Evolutionary conservation across 1,140 invertebrate species (phyloP).

Genomic region (Ostrea edulis): DNA sequence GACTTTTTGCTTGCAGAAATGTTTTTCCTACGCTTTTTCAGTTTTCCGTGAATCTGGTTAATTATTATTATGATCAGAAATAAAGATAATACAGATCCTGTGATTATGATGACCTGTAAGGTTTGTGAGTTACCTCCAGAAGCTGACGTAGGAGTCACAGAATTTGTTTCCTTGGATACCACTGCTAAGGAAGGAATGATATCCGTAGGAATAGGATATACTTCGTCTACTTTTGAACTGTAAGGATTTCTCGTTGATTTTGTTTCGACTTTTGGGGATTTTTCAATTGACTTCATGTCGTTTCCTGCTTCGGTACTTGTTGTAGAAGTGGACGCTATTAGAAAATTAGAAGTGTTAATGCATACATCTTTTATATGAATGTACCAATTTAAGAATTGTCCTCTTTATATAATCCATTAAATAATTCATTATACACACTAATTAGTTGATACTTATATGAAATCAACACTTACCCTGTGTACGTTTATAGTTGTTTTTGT

Average conservation of each 20-base stretch:
- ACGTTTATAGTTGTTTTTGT: too few relatives aligned
- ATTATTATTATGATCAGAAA: conserved; percentile 1
- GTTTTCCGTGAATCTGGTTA: conserved; percentile 12
- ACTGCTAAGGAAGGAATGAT: not conserved
- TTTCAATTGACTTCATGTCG: not conserved
- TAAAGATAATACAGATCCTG: not conserved
- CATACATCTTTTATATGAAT: too few relatives aligned
- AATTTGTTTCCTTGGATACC: not conserved
- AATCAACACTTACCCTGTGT: too few relatives aligned
- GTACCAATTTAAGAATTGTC: too few relatives aligned
- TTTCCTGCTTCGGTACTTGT: not conserved
- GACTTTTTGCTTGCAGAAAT: not conserved
- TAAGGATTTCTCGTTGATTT: not conserved
- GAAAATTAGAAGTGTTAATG: not conserved
- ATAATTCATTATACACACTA: too few relatives aligned
- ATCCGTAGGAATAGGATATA: not conserved
- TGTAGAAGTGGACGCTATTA: not conserved
- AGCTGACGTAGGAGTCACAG: not conserved
- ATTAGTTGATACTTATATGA: too few relatives aligned
- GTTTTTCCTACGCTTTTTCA: not conserved
- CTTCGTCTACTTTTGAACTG: not conserved
- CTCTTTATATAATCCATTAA: too few relatives aligned
- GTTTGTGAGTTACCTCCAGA: not conserved
- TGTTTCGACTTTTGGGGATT: not conserved
- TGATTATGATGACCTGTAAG: not conserved